A percentile compares a stretch with the other conserved stretches of the same genome.
These are phyloP conservation scores for Ormyrus nitidulus DNA, from an alignment of 2,888 invertebrate genomes.

Conservation along the genomic window DNA sequence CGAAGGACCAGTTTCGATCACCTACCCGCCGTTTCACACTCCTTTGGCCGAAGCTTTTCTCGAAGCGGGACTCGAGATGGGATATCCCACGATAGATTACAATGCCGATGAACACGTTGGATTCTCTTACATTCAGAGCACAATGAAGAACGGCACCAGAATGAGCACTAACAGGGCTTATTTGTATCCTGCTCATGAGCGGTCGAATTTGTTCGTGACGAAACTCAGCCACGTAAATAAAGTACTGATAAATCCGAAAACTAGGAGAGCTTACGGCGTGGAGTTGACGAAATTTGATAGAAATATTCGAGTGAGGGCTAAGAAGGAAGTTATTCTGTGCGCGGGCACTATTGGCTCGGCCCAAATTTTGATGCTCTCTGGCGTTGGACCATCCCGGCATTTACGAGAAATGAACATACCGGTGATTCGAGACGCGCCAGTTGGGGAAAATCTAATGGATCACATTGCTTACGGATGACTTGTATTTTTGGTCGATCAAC, in stretches of 20 bases:
- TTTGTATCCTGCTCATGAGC: conserved; percentile 78
- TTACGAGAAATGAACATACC: conserved; percentile 78
- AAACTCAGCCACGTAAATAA: conserved; percentile 80
- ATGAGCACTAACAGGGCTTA: conserved; percentile 83
- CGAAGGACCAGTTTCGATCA: conserved; percentile 79
- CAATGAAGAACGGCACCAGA: conserved; percentile 81
- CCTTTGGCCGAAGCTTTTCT: conserved; percentile 81
- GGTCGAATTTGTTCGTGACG: conserved; percentile 81
- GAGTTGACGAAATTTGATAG: conserved; percentile 78
- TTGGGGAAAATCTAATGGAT: conserved; percentile 84
- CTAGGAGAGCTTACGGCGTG: conserved; percentile 79
- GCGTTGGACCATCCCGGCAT: conserved; percentile 82
- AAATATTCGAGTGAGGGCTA: conserved; percentile 78
- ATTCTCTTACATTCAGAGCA: conserved; percentile 80
- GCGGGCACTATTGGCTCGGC: conserved; percentile 88
- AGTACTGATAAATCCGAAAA: conserved; percentile 78
- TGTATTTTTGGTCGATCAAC: conserved; percentile 77
- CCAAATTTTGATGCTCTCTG: conserved; percentile 87
- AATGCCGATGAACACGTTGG: conserved; percentile 81
- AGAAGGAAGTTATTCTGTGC: conserved; percentile 85
- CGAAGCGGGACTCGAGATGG: conserved; percentile 80
- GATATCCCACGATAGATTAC: conserved; percentile 79
- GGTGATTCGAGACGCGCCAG: conserved; percentile 78
- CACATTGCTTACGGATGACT: conserved; percentile 82
- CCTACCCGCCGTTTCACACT: conserved; percentile 77